These are phyloP conservation scores for Magallana angulata DNA, from an alignment of 1,140 invertebrate genomes.

Conservation along the genomic window DNA sequence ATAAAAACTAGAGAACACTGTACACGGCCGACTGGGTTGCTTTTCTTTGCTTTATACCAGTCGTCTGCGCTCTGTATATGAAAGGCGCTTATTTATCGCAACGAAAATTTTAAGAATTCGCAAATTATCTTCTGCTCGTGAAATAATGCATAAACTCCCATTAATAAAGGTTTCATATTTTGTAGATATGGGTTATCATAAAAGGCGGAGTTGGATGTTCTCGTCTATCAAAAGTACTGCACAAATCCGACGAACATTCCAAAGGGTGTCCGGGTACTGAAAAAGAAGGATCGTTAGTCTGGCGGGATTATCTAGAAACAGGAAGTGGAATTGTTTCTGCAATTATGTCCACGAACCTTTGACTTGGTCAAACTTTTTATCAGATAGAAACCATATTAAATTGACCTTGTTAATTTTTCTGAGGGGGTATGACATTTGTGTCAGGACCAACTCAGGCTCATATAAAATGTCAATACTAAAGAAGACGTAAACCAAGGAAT, in stretches of 20 bases:
- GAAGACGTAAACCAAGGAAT: no score
- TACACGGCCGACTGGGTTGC: background rate
- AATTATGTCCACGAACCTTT: background rate
- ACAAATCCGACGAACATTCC: background rate
- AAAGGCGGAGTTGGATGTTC: background rate
- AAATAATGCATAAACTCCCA: constrained; percentile 36
- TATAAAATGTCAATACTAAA: no score
- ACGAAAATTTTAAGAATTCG: constrained; percentile 22
- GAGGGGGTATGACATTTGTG: no score
- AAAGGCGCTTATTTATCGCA: background rate
- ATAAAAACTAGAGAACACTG: no score
- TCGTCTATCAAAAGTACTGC: constrained; percentile 18
- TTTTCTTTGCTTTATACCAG: background rate
- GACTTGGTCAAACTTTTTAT: background rate
- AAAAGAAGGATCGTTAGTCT: background rate
- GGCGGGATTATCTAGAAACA: background rate
- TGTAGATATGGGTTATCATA: constrained; percentile 8
- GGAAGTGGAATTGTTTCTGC: background rate
- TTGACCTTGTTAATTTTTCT: no score
- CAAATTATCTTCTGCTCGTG: constrained; percentile 18
- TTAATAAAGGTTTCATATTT: constrained; percentile 38
- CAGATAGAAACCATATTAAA: no score
- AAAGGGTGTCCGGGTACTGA: background rate
- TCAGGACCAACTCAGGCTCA: no score
- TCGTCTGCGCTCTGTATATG: background rate